A percentile compares a stretch with the other conserved stretches of the same genome.
phyloP scores from a whole-genome alignment of 2,888 invertebrate genomes.

The Chrysolina americana region DNA sequence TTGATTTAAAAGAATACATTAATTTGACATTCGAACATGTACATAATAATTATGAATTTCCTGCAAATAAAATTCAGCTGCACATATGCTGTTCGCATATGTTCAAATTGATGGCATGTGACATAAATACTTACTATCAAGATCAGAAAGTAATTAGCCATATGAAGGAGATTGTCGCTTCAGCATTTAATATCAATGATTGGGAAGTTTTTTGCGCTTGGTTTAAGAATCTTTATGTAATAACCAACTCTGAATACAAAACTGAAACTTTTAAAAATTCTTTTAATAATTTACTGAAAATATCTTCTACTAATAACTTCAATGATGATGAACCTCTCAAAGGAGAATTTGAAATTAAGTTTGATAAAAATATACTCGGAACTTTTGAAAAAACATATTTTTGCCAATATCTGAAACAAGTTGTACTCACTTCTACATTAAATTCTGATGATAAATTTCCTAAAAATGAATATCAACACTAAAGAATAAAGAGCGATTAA shows the following conservation, averaged over 20 bases:
- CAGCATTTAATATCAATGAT: constrained; percentile 26
- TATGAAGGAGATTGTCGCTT: constrained; percentile 30
- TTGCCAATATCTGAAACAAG: constrained; percentile 8
- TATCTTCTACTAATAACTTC: not conserved
- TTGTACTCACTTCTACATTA: not conserved
- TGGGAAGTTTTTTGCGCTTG: constrained; percentile 23
- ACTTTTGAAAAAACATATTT: constrained; percentile 15
- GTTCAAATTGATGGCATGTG: constrained; percentile 32
- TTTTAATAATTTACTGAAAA: constrained; percentile 30
- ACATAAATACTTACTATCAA: constrained; percentile 25
- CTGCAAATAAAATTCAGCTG: constrained; percentile 18
- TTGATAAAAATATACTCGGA: not conserved
- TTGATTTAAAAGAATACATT: constrained; percentile 35
- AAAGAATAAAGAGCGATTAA: not conserved
- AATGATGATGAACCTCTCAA: not conserved
- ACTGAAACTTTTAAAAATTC: not conserved
- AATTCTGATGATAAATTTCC: not conserved
- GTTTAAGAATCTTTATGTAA: constrained; percentile 22
- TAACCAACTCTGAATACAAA: constrained; percentile 18
- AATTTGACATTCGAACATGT: constrained; percentile 11
- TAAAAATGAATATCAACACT: constrained; percentile 1
- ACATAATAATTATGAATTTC: not conserved
- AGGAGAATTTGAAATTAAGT: not conserved
- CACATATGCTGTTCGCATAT: constrained; percentile 31
- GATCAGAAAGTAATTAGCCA: constrained; percentile 2